A percentile compares a stretch with the other conserved stretches of the same genome.
These are phyloP conservation scores for Gopherus evgoodei DNA, from an alignment of 2,113 vertebrate genomes.

Conservation along the genomic window DNA sequence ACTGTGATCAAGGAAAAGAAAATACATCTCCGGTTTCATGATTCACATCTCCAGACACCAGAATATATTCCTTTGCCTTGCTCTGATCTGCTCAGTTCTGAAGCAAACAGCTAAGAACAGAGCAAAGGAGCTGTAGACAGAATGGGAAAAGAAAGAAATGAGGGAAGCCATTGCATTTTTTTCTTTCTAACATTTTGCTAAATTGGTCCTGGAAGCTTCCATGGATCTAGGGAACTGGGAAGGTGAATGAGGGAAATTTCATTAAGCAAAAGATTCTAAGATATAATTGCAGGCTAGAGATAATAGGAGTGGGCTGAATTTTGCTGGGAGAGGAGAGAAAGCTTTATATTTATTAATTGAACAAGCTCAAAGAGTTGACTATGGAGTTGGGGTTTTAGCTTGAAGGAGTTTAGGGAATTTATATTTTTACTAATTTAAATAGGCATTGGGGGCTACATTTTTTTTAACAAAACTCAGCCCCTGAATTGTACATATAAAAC, in stretches of 20 bases:
- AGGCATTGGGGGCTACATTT: conserved; percentile 73
- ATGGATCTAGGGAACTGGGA: conserved; percentile 28
- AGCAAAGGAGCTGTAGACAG: conserved; percentile 72
- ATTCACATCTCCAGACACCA: conserved; percentile 73
- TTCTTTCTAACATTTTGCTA: conserved; percentile 55
- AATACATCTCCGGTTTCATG: conserved; percentile 72
- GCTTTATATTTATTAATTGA: conserved; percentile 50
- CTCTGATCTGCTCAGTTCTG: conserved; percentile 74
- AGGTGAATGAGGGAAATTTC: conserved; percentile 66
- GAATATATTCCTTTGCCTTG: conserved; percentile 77
- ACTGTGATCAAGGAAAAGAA: conserved; percentile 72
- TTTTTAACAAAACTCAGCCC: conserved; percentile 38
- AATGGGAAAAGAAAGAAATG: conserved; percentile 64
- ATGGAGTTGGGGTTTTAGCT: background rate
- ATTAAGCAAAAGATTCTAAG: conserved; percentile 62
- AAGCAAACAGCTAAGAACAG: conserved; percentile 77
- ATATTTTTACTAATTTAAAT: conserved; percentile 54
- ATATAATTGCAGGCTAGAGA: conserved; percentile 72
- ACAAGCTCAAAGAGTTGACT: background rate
- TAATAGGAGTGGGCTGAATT: conserved; percentile 55
- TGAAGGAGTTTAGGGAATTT: conserved; percentile 18
- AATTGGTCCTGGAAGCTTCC: conserved; percentile 67
- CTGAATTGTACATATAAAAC: background rate
- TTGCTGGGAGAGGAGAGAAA: conserved; percentile 62
- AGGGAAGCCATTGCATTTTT: conserved; percentile 44